A percentile compares a stretch with the other conserved stretches of the same genome.
Evolutionary conservation across 2,888 invertebrate genomes (phyloP).

Genomic region (Cheilosia pagana): DNA sequence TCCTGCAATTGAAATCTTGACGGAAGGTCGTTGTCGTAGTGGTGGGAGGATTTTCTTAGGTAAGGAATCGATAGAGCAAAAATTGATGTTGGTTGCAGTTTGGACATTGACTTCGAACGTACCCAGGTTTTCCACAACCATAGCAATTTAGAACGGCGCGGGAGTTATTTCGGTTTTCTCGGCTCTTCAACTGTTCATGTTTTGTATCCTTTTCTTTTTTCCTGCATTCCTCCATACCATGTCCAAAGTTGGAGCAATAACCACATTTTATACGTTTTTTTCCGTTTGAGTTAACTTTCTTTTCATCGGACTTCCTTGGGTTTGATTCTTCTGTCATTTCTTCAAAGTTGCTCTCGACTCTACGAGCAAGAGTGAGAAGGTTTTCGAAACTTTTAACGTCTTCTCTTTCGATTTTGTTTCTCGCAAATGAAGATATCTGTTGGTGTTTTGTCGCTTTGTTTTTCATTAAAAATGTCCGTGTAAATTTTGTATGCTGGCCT

Average conservation of each 20-base stretch:
- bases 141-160: too few relatives aligned
- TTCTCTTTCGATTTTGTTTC: slow-evolving; percentile 20
- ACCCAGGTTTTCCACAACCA: background rate
- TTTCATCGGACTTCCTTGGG: background rate
- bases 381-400: slow-evolving; percentile 12
- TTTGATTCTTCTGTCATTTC: background rate
- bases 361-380: slow-evolving; percentile 7
- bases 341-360: background rate
- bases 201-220: too few relatives aligned
- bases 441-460: slow-evolving; percentile 18
- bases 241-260: too few relatives aligned
- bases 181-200: too few relatives aligned
- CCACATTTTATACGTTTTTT: background rate
- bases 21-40: slow-evolving; percentile 61
- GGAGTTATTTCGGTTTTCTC: too few relatives aligned
- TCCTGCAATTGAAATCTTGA: slow-evolving; percentile 51
- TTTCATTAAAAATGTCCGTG: slow-evolving; percentile 22
- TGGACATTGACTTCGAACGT: slow-evolving; percentile 12
- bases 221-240: too few relatives aligned
- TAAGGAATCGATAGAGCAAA: slow-evolving; percentile 5
- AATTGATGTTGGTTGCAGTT: too few relatives aligned
- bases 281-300: background rate
- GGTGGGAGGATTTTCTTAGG: slow-evolving; percentile 6
- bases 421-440: slow-evolving; percentile 37
- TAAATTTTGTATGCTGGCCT: slow-evolving; percentile 30